Base-by-base conservation (phyloP, 2,888 invertebrate species). In the Lasioglossum calceatum region DNA sequence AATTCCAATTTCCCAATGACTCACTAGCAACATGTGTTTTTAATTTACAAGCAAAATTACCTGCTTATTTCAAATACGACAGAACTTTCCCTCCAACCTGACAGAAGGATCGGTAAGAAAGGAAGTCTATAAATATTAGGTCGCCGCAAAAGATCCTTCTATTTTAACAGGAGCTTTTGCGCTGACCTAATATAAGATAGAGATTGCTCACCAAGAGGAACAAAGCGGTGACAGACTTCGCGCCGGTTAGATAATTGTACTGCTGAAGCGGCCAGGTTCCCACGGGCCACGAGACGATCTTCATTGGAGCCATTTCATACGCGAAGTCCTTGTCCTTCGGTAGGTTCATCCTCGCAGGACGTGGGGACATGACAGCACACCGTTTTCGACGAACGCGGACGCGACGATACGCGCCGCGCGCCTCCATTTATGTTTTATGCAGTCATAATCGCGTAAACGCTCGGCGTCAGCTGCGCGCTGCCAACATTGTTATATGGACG, bases 211-310 rank as follows among this genome's bases (percentile, higher is more conserved):
- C 81, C 58, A 83, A 1, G n/a, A 81, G 0, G 12, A 12, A 0
- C 0, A 72, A 2, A 0, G 64, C 0, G 23, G 64, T 0, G 16
- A 36, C 16, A 3, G 61, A 7, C 10, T 72, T 61, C 27, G 19
- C 16, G 14, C 8, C 10, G 7, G 84, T 47, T 1, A 16, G 50
- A 0, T 23, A 10, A 27, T 77, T 23, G 64, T 77, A 73, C 1
- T 39, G 2, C 0, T 77, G 73, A 73, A 77, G 82, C 1, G 73
- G 84, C 84, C 83, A 84, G 1, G 82, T 84, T 7, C 84, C 84
- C 2, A 84, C 32, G 2, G 84, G 84, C 84, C 84, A 82, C n/a
- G 76, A 64, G 3, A 84, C 0, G 16, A 77, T 27, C 36, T 77
- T 77, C 54, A 84, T 3, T 16, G 82, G 72, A 0, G 36, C 1